Evolutionary conservation across 1,140 invertebrate genomes (phyloP).

Genomic region (Hyphantria cunea): DNA sequence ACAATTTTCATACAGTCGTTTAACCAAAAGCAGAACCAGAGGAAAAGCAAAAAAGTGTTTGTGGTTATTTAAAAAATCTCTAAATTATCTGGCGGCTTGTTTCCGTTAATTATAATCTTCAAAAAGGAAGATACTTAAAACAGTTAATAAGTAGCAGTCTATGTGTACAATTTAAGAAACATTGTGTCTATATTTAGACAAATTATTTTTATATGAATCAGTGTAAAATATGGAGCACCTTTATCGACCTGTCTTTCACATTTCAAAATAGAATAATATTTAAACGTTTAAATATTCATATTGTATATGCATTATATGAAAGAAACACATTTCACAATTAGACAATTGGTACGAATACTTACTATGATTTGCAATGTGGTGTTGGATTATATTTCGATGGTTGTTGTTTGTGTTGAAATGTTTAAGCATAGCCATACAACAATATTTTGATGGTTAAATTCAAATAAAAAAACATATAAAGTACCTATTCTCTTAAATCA

Average conservation of each 20-base stretch:
- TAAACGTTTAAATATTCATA: constrained; percentile 27
- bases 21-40: too few species aligned
- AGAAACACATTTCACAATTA: constrained; percentile 23
- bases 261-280: constrained; percentile 20
- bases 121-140: background rate
- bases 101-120: background rate
- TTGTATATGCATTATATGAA: constrained; percentile 16
- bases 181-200: background rate
- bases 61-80: too few species aligned
- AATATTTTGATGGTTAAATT: constrained; percentile 48
- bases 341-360: constrained; percentile 25
- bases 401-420: constrained; percentile 37
- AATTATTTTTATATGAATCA: background rate
- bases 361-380: constrained; percentile 27
- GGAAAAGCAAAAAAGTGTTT: too few species aligned
- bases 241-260: constrained; percentile 21
- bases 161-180: background rate
- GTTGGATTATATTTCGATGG: constrained; percentile 5
- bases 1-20: too few species aligned
- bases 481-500: constrained; percentile 2
- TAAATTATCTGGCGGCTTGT: too few species aligned
- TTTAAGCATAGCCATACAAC: constrained; percentile 52
- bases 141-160: background rate
- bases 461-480: constrained; percentile 37
- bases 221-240: constrained; percentile 10